Percentiles rank a stretch among this genome's conserved stretches.
These are phyloP conservation scores for Pristionchus pacificus DNA, from an alignment of 1,140 invertebrate species.

Conservation along the genomic window DNA sequence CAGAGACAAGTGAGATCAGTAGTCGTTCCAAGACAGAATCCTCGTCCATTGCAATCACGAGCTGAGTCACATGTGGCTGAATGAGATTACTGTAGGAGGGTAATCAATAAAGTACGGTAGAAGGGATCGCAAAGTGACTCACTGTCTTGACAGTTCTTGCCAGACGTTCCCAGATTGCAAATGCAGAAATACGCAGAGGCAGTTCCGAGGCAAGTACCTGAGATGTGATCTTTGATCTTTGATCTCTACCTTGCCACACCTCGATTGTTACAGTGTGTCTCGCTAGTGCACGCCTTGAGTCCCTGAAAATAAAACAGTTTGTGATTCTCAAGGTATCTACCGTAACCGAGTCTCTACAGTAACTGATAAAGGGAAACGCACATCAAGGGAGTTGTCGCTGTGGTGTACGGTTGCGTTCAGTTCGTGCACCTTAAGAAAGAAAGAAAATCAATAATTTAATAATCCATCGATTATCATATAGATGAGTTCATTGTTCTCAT, in stretches of 20 bases:
- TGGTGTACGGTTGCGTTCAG: too few species aligned
- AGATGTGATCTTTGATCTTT: background rate
- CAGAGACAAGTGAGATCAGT: background rate
- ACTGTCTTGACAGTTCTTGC: background rate
- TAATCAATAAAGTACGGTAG: too few species aligned
- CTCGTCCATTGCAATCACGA: background rate
- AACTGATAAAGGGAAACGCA: background rate
- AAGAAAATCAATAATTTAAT: too few species aligned
- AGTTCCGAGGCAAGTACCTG: too few species aligned
- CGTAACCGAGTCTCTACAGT: background rate
- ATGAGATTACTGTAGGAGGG: background rate
- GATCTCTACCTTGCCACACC: background rate
- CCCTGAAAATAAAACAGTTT: background rate
- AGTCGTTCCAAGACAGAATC: background rate
- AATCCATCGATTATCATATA: too few species aligned
- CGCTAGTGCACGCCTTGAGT: background rate
- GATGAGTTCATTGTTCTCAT: too few species aligned
- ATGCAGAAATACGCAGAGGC: background rate
- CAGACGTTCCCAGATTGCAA: background rate
- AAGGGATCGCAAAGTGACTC: too few species aligned
- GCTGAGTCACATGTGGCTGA: background rate
- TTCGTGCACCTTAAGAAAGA: constrained; percentile 1
- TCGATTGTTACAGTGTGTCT: background rate
- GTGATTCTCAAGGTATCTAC: background rate
- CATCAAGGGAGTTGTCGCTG: too few species aligned